Evolutionary conservation across 2,888 invertebrate genomes (phyloP), one percentile per base, ranked within the genome.

Genomic region (Rhamnusium bicolor): DNA sequence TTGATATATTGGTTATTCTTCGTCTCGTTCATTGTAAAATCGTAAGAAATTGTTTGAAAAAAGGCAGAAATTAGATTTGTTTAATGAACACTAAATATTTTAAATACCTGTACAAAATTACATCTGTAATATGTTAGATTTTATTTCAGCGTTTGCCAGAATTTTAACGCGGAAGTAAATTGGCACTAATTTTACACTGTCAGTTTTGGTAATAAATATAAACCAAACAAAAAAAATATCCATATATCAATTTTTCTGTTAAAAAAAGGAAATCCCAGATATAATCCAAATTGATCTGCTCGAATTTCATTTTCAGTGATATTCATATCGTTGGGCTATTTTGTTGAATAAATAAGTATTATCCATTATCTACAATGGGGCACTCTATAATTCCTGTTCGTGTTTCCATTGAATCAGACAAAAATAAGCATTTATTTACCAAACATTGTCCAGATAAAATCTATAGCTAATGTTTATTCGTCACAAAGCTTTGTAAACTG

Each of bases 361-460:
- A 12, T 40, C 40, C 40, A 40, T 40, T 40, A 40, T 40, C 40
- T 40, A 40, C 40, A 40, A 40, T 40, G 40, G 40, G 40, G 40
- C n/a, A 40, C 40, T 40, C 40, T 40, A 40, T 40, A 40, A 40
- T 40, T 40, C 40, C 40, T 40, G 40, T 51, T 51, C 19, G 18
- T 19, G 51, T 19, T 51, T 19, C 19, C 51, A 51, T 51, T 51
- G 51, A 51, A 51, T 51, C 51, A 51, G 18, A 51, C 51, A 51
- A 51, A 51, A 51, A 51, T 51, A 51, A 2, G 51, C 19, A 51
- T 51, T 51, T 51, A 51, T 19, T 51, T 51, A 51, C 51, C 18
- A 10, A 19, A 51, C 51, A 19, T 16, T 51, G 51, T 51, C 51
- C 51, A 51, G 51, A 51, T 51, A 51, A 51, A 51, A 51, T 51